phyloP scores from a whole-genome alignment of 2,888 invertebrate genomes.

The Calameuta idolon region DNA sequence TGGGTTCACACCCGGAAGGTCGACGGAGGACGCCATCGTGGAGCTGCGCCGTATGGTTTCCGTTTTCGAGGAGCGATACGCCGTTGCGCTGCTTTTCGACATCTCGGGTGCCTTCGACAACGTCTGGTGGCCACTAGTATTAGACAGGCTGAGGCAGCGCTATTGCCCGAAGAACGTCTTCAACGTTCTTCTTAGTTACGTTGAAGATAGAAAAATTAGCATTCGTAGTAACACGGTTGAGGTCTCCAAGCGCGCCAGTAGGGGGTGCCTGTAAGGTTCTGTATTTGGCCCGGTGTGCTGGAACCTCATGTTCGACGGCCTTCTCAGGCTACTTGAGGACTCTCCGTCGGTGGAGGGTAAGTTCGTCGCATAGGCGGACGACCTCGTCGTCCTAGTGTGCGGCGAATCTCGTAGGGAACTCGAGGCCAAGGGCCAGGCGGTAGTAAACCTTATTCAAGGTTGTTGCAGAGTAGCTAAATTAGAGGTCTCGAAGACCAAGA shows the following conservation, averaged over 20 bases:
- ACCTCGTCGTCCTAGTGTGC: slow-evolving; percentile 14
- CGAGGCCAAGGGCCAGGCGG: not conserved
- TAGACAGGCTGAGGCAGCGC: slow-evolving; percentile 17
- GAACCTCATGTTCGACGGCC: slow-evolving; percentile 34
- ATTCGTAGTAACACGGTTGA: not conserved
- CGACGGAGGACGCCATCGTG: slow-evolving; percentile 28
- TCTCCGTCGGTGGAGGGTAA: not conserved
- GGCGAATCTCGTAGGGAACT: slow-evolving; percentile 22
- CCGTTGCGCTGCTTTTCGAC: slow-evolving; percentile 28
- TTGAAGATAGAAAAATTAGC: no score
- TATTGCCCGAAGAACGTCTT: slow-evolving; percentile 28
- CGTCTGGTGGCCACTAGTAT: slow-evolving; percentile 36
- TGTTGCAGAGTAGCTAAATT: no score
- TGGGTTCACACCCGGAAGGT: slow-evolving; percentile 19
- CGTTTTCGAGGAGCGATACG: slow-evolving; percentile 9
- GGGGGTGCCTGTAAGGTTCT: slow-evolving; percentile 31
- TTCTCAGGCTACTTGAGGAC: slow-evolving; percentile 20
- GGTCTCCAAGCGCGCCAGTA: slow-evolving; percentile 10
- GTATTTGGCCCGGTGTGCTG: slow-evolving; percentile 31
- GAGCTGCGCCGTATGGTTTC: slow-evolving; percentile 13
- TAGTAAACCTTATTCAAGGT: no score
- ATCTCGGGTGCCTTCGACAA: slow-evolving; percentile 35
- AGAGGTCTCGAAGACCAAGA: no score
- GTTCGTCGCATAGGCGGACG: slow-evolving; percentile 33
- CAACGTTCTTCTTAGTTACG: not conserved